Evolutionary conservation across 2,888 invertebrate species (phyloP).

Genomic region (Tinea pellionella): DNA sequence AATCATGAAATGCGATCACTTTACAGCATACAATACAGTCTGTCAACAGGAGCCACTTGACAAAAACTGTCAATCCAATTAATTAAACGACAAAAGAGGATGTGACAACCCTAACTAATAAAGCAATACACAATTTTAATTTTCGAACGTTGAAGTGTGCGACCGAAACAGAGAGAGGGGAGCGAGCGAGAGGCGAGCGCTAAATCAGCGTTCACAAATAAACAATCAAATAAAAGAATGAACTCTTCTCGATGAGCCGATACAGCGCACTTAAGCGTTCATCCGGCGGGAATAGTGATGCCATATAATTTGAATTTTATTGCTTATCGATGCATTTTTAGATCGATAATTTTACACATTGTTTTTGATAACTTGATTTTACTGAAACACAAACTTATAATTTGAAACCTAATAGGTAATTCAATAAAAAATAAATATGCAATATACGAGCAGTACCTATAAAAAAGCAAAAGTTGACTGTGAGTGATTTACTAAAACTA

Average conservation of each 20-base stretch:
- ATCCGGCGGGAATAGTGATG: conserved; percentile 12
- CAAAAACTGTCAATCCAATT: conserved; percentile 4
- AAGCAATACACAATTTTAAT: conserved; percentile 17
- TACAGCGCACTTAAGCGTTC: conserved; percentile 41
- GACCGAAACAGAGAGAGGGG: background rate
- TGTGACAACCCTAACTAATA: conserved; percentile 15
- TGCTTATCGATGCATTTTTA: background rate
- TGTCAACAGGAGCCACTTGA: background rate
- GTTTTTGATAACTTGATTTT: conserved; percentile 15
- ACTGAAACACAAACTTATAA: too few species aligned
- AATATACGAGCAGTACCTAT: too few species aligned
- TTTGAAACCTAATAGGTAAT: too few species aligned
- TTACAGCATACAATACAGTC: background rate
- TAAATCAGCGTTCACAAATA: conserved; percentile 44
- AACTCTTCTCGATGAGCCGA: conserved; percentile 28
- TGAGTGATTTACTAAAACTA: background rate
- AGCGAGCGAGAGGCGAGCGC: conserved; percentile 15
- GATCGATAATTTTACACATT: conserved; percentile 18
- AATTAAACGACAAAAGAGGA: background rate
- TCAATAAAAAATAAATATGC: too few species aligned
- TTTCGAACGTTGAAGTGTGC: conserved; percentile 12
- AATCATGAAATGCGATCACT: background rate
- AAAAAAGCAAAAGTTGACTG: background rate
- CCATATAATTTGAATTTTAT: background rate
- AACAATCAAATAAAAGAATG: conserved; percentile 60